Conservation (phyloP, 2,797 vertebrate species). For the Phalloptychus januarius region DNA sequence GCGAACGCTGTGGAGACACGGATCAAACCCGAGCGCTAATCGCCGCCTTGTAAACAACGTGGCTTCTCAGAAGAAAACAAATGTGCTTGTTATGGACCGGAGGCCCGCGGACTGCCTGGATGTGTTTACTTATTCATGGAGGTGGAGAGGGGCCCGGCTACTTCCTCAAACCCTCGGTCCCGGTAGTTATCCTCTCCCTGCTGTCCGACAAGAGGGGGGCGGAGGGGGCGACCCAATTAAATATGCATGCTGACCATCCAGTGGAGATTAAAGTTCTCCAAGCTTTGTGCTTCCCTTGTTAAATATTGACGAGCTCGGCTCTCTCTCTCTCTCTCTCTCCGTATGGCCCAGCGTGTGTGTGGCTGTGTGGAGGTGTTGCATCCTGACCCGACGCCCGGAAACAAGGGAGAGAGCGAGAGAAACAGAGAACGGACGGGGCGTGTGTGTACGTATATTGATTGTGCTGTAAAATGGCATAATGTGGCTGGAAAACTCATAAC, state of each 20-base stretch:
- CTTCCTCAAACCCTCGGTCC: constrained; percentile 57
- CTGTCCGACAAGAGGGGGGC: constrained; percentile 55
- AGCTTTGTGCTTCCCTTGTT: constrained; percentile 58
- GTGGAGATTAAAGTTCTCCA: constrained; percentile 71
- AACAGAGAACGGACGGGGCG: neutral
- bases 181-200: constrained; percentile 60
- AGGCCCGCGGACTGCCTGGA: constrained; percentile 48
- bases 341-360: constrained; percentile 15
- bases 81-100: constrained; percentile 72
- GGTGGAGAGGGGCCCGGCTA: constrained; percentile 53
- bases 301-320: constrained; percentile 73
- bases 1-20: constrained; percentile 50
- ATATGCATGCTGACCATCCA: constrained; percentile 74
- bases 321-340: constrained; percentile 24
- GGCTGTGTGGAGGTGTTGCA: constrained; percentile 12
- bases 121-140: constrained; percentile 80
- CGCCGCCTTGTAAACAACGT: constrained; percentile 65
- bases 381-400: constrained; percentile 13
- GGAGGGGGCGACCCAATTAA: constrained; percentile 73
- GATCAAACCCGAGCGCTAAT: constrained; percentile 70
- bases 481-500: no score
- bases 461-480: no score
- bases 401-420: constrained; percentile 8
- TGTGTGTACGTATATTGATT: no score
- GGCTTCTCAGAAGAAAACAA: constrained; percentile 73